Evolutionary conservation across 2,888 invertebrate species (phyloP).

Genomic region (Phorcus lineatus): DNA sequence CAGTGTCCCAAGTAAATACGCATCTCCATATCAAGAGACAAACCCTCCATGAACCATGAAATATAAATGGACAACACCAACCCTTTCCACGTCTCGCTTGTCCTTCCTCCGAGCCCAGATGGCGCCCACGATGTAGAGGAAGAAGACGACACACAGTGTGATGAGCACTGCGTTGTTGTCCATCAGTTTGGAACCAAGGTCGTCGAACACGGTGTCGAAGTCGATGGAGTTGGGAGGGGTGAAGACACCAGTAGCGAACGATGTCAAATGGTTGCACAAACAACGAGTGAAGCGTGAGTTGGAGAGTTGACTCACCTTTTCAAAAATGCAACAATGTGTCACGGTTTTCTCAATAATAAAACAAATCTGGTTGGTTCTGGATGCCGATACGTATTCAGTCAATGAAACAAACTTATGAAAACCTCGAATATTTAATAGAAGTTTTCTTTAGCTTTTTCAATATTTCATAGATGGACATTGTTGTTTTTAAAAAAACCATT

Average conservation of each 20-base stretch:
- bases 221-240: conserved; percentile 74
- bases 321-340: neutral
- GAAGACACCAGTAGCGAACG: conserved; percentile 65
- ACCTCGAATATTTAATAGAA: too few species aligned
- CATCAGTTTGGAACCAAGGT: conserved; percentile 66
- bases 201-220: conserved; percentile 73
- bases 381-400: too few species aligned
- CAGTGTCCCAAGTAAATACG: too few species aligned
- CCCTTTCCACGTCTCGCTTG: conserved; percentile 67
- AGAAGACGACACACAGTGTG: conserved; percentile 68
- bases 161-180: conserved; percentile 74
- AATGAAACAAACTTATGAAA: too few species aligned
- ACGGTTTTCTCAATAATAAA: too few species aligned
- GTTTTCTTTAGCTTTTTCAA: too few species aligned
- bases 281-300: conserved; percentile 50
- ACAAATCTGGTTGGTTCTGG: too few species aligned
- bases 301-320: conserved; percentile 52
- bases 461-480: too few species aligned
- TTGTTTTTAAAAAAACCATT: too few species aligned
- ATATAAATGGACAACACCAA: too few species aligned
- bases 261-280: conserved; percentile 56
- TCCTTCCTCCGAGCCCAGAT: conserved; percentile 73
- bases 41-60: too few species aligned
- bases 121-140: conserved; percentile 65
- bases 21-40: neutral